A percentile compares a stretch with the other conserved stretches of the same genome.
phyloP scores from a whole-genome alignment of 2,888 invertebrate genomes.

The Amiota communis region DNA sequence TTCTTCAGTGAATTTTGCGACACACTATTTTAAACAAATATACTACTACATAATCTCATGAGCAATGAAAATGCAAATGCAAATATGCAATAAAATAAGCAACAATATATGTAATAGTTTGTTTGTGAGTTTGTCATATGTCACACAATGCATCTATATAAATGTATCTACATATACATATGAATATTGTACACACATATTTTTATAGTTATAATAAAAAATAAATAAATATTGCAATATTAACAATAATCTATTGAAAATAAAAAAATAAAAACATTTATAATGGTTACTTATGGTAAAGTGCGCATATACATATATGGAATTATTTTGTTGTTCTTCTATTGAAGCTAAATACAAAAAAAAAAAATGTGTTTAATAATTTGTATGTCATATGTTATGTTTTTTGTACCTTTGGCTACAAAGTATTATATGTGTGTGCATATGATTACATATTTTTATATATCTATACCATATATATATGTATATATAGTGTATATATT shows the following conservation, averaged over 20 bases:
- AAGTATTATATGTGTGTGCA: constrained; percentile 33
- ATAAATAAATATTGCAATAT: constrained; percentile 48
- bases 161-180: too few relatives aligned
- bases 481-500: constrained; percentile 25
- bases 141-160: too few relatives aligned
- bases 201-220: constrained; percentile 31
- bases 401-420: constrained; percentile 27
- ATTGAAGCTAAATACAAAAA: neutral
- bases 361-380: neutral
- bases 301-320: neutral
- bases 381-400: neutral
- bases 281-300: neutral
- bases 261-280: neutral
- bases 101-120: too few relatives aligned
- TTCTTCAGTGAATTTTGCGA: too few relatives aligned
- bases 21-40: too few relatives aligned
- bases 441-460: neutral
- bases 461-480: constrained; percentile 15
- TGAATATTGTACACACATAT: too few relatives aligned
- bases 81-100: too few relatives aligned
- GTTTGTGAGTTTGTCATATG: too few relatives aligned
- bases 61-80: too few relatives aligned
- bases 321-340: neutral
- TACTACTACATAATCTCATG: too few relatives aligned
- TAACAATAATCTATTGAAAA: constrained; percentile 31